Conservation (phyloP, 1,140 invertebrate genomes). For the Pachypeltis micranthus region DNA sequence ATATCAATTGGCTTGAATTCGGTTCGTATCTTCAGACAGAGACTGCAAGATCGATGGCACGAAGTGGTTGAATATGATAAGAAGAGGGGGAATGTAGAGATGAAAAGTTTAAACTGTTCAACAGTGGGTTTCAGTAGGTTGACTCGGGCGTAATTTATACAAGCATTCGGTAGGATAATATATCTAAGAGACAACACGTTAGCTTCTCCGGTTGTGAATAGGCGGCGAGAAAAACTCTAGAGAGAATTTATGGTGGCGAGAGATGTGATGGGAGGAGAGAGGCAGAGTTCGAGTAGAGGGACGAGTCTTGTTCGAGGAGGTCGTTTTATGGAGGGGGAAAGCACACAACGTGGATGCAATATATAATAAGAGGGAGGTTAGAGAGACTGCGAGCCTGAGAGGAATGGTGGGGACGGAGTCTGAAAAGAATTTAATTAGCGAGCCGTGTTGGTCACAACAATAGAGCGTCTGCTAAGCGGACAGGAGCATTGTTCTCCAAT, state of each 20-base stretch:
- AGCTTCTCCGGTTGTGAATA: background rate
- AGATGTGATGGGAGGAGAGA: too few species aligned
- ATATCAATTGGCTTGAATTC: too few species aligned
- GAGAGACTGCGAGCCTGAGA: background rate
- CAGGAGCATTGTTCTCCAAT: conserved; percentile 5
- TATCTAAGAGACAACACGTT: conserved; percentile 9
- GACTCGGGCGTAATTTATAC: background rate
- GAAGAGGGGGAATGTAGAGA: background rate
- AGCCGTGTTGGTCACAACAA: conserved; percentile 6
- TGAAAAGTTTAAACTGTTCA: background rate
- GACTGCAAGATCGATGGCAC: too few species aligned
- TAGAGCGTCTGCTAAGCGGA: background rate
- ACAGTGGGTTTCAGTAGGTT: background rate
- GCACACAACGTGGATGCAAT: conserved; percentile 1
- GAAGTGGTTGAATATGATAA: too few species aligned
- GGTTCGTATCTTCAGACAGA: too few species aligned
- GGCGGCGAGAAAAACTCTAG: background rate
- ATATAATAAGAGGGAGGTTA: conserved; percentile 5
- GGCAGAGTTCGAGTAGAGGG: too few species aligned
- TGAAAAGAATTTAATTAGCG: conserved; percentile 10
- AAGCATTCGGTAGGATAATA: conserved; percentile 1
- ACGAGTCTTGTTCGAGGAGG: too few species aligned
- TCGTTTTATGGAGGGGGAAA: too few species aligned
- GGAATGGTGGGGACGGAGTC: background rate
- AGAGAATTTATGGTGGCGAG: conserved; percentile 2